Evolutionary conservation across 2,888 invertebrate species (phyloP), one percentile per base, ranked within the genome.

Genomic region (Horisme vitalbata): DNA sequence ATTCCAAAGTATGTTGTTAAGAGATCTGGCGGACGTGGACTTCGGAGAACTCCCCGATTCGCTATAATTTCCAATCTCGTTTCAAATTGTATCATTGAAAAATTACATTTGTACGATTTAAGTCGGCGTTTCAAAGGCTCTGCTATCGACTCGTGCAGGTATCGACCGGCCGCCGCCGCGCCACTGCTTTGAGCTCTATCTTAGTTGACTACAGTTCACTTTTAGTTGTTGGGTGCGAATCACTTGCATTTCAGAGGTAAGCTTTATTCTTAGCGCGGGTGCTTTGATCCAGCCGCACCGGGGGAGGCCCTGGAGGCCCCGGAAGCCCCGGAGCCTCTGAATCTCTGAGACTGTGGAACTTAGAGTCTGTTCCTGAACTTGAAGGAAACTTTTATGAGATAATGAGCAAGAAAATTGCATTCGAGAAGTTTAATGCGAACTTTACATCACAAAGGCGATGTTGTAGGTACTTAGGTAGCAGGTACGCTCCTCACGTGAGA

Each of bases 51-150:
- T 24, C 7, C 11, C 15, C 38, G 30, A 38, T 38, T 30, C 9
- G 14, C 37, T 38, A 43, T 43, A 43, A 34, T 37, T 38, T 31
- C 34, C 21, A 38, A 48, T 39, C 38, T 31, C 28, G 28, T 28
- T 28, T 13, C 28, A 9, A 44, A 21, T 31, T 31, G 44, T 39
- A 28, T 28, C 26, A 39, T 38, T 45, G 45, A 41, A 46, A 46
- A 37, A 49, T 52, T 30, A 43, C 36, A 45, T 49, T 53, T 39
- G 23, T 36, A 21, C 20, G 32, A 30, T 39, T 14, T 20, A 27
- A 14, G 41, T 13, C 34, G 28, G 13, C 28, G 41, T n/a, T 34
- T 20, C 33, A 26, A 41, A 41, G 21, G 21, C 9, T 21, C 27
- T n/a, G 33, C 32, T 13, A 26, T 21, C 21, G n/a, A 34, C 41